Conservation (phyloP, 2,888 invertebrate species). For the Drosophila subsilvestris region DNA sequence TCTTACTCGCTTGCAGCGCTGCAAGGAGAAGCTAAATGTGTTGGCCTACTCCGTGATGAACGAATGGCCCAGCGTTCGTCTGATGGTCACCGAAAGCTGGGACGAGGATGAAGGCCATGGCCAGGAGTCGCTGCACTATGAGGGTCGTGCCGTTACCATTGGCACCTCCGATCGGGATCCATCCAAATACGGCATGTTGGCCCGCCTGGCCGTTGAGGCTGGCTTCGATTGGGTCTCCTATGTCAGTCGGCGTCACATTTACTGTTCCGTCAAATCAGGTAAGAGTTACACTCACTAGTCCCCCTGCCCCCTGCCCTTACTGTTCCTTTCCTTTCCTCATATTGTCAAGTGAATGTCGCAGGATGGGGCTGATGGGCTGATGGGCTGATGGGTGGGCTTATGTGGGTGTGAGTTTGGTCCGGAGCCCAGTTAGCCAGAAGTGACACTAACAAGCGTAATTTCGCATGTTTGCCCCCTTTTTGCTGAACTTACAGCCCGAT, state of each 20-base stretch:
- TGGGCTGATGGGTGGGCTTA: constrained; percentile 33
- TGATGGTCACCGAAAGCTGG: constrained; percentile 98
- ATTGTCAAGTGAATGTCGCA: constrained; percentile 7
- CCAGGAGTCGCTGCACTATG: constrained; percentile 95
- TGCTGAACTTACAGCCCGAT: constrained; percentile 59
- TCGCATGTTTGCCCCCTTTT: constrained; percentile 75
- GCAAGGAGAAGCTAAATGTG: constrained; percentile 97
- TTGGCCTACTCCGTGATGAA: constrained; percentile 98
- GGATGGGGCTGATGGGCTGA: neutral
- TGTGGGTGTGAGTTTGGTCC: neutral
- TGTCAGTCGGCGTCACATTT: constrained; percentile 96
- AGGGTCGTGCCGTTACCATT: constrained; percentile 97
- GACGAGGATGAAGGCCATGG: constrained; percentile 92
- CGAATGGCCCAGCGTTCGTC: constrained; percentile 97
- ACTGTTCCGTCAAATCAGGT: constrained; percentile 99
- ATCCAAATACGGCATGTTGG: constrained; percentile 97
- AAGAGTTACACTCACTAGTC: constrained; percentile 77
- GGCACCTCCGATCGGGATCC: constrained; percentile 97
- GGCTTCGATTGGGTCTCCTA: constrained; percentile 99
- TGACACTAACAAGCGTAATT: constrained; percentile 82
- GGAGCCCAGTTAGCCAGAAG: constrained; percentile 72
- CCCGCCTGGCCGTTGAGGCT: constrained; percentile 96
- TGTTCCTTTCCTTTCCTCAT: too few species aligned
- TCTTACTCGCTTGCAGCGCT: constrained; percentile 90
- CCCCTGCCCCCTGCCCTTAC: too few species aligned